Base-by-base conservation (phyloP, 2,888 invertebrate genomes). In the Polyommatus iphigenia region DNA sequence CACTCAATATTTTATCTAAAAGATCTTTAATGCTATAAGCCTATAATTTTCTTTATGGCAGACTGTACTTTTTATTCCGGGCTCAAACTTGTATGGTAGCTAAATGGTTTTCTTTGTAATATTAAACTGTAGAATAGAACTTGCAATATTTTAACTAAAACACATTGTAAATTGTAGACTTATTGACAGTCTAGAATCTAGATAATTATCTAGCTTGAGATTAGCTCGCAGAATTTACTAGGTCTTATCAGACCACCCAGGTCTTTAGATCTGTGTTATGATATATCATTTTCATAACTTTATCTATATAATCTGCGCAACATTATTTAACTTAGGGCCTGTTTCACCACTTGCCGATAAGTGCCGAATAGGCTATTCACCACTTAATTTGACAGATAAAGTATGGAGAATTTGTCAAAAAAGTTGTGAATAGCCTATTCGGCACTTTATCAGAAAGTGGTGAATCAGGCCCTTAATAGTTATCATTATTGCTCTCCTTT, bases 191-290 rank as follows among this genome's bases (percentile, higher is more conserved):
- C 4, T 67, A 62, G 24, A 62, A 20, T 62, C 2, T 67, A 67
- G 67, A 67, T 67, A 32, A 67, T 67, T 67, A 32, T 67, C 67
- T 67, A 67, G 67, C 29, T 67, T 18, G 67, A 67, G 29, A 15
- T 67, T 32, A 29, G 67, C 18, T 6, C 67, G 5, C 18, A 32
- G 13, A 67, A 67, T 24, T 67, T 67, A 67, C 67, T 67, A 67
- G 29, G 29, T 32, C 67, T 67, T 67, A 67, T 29, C 67, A 15
- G 67, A 32, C 29, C 67, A 67, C 67, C 67, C 29, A 32, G 6
- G 67, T 67, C 67, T 67, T 29, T 18, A 24, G 24, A 67, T 67
- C 24, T 67, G 13, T 24, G 62, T 4, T 24, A 67, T 24, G 29
- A 67, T 67, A 13, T 67, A 67, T 24, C 18, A 29, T 67, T 67